A percentile compares a stretch with the other conserved stretches of the same genome.
These are phyloP conservation scores for Drosophila engyochracea DNA, from an alignment of 2,888 invertebrate species.

Conservation along the genomic window DNA sequence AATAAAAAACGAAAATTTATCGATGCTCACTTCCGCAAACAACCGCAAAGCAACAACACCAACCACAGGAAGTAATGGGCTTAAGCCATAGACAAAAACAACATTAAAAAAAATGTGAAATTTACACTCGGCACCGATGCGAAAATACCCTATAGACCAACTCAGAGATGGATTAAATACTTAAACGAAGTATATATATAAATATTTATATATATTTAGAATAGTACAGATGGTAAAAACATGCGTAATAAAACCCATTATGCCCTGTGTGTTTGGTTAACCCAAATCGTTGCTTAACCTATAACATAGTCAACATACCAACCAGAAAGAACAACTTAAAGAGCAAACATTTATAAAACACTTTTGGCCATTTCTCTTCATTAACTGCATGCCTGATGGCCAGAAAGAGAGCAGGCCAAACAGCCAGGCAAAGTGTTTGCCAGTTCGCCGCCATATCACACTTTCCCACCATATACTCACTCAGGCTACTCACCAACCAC, in stretches of 20 bases:
- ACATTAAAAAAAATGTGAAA: constrained; percentile 28
- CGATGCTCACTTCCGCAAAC: constrained; percentile 71
- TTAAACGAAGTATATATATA: neutral
- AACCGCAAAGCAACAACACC: constrained; percentile 46
- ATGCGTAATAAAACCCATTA: neutral
- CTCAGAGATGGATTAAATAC: neutral
- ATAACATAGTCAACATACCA: constrained; percentile 1
- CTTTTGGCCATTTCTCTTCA: constrained; percentile 78
- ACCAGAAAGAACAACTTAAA: constrained; percentile 13
- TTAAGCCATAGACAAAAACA: constrained; percentile 45
- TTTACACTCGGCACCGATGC: neutral
- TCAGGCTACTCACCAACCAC: neutral
- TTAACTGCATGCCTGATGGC: constrained; percentile 52
- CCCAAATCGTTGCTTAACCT: neutral
- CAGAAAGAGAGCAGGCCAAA: constrained; percentile 9
- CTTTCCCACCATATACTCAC: constrained; percentile 3
- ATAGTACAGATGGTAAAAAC: neutral
- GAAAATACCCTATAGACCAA: constrained; percentile 24
- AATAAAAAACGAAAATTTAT: constrained; percentile 78
- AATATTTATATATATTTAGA: neutral
- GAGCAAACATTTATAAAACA: constrained; percentile 70
- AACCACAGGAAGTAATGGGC: constrained; percentile 61
- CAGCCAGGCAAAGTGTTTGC: constrained; percentile 17
- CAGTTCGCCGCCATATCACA: constrained; percentile 6
- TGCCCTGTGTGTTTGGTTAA: neutral